Base-by-base conservation (phyloP, 2,888 invertebrate genomes). In the Drosophila leonis region DNA sequence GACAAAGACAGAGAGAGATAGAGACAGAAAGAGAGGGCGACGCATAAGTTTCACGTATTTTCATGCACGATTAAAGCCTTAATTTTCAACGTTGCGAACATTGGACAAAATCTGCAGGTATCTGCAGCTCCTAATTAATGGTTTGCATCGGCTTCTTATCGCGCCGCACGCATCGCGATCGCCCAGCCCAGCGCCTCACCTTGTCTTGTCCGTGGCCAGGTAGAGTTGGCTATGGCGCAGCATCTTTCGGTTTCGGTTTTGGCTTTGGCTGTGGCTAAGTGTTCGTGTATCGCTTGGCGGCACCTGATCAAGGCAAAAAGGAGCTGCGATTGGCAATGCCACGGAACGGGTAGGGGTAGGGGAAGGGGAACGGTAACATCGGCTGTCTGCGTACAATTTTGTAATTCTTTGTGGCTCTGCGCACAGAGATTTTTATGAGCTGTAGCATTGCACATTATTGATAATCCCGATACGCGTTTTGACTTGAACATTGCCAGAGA, bases 31-130 rank as follows among this genome's bases (percentile, higher is more conserved):
- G 33, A 51, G 35, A 12, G 33, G 71, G 56, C 59, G 75, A 86
- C 81, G 86, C 83, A 82, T 84, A 81, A 78, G 84, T 84, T 89
- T 83, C 82, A 84, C 83, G 85, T 87, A 88, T 84, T 88, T 83
- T 85, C 84, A 88, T 88, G 88, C 88, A 89, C 90, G 90, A 88
- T 88, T 90, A 86, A 90, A 90, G 84, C 90, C 82, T 86, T 83
- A 86, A 86, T 86, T 83, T 81, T 69, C 60, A 64, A 79, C 72
- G 65, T 65, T 78, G 77, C 78, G 54, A 66, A 71, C 75, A 44
- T 65, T 77, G 83, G 70, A 76, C 81, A 71, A 75, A 72, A 81
- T 77, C 72, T 70, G 64, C 80, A 79, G 74, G 77, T 88, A 85
- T 84, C 88, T 85, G 83, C 85, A 85, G 83, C 72, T 83, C 88